phyloP scores from a whole-genome alignment of 2,888 invertebrate species.

The Aromia moschata region DNA sequence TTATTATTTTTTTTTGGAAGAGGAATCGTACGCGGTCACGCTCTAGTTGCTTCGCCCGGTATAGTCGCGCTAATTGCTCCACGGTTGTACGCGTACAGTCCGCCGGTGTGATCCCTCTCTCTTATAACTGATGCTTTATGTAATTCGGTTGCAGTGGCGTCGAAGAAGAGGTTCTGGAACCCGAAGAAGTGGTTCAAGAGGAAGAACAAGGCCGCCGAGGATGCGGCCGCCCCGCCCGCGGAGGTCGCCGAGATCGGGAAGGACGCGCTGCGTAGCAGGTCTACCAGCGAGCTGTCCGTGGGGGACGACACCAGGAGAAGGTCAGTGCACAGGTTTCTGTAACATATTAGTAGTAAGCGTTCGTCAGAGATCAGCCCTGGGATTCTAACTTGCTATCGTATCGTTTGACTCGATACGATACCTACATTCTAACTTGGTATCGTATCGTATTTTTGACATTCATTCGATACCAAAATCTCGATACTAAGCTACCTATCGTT shows the following conservation, averaged over 20 bases:
- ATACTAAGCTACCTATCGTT: no score
- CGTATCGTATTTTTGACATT: no score
- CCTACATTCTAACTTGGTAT: no score
- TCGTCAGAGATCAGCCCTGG: no score
- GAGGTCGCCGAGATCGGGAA: conserved; percentile 41
- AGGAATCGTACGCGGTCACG: not conserved
- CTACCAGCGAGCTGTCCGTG: conserved; percentile 74
- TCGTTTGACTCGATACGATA: no score
- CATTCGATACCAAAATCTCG: no score
- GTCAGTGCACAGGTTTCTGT: no score
- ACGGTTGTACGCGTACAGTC: not conserved
- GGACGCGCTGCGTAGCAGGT: conserved; percentile 62
- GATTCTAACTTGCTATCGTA: no score
- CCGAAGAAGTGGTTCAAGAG: conserved; percentile 64
- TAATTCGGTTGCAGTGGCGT: conserved; percentile 70
- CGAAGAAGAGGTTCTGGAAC: conserved; percentile 73
- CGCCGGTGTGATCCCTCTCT: not conserved
- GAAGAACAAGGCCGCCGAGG: conserved; percentile 62
- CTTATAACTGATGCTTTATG: conserved; percentile 24
- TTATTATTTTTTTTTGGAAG: conserved; percentile 10
- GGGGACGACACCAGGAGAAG: conserved; percentile 69
- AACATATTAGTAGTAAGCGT: no score
- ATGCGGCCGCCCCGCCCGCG: conserved; percentile 47
- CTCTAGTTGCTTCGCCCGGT: not conserved
- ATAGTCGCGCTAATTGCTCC: conserved; percentile 20